These are phyloP conservation scores for Pachycephala philippinensis DNA, from an alignment of 2,113 vertebrate species.

Conservation along the genomic window DNA sequence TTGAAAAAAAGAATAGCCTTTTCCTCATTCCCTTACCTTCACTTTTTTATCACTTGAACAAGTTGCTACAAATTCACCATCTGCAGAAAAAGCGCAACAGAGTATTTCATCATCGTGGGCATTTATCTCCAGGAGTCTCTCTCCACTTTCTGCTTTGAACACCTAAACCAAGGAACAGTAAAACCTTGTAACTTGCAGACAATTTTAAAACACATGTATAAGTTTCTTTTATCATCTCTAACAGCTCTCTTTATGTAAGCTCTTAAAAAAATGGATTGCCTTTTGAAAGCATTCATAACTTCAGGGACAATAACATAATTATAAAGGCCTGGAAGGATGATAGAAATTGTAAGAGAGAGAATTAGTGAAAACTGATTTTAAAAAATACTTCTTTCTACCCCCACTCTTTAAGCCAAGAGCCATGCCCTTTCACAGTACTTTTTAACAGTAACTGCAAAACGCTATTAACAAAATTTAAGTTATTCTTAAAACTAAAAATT, in stretches of 20 bases:
- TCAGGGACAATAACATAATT: neutral
- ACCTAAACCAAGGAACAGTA: slow-evolving; percentile 73
- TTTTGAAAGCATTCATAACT: neutral
- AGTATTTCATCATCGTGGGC: slow-evolving; percentile 93
- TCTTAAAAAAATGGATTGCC: neutral
- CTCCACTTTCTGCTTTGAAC: slow-evolving; percentile 89
- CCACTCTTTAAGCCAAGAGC: neutral
- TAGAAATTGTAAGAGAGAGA: neutral
- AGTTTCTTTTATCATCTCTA: neutral
- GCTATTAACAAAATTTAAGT: neutral
- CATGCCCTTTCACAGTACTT: neutral
- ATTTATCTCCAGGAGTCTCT: slow-evolving; percentile 83
- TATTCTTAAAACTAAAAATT: neutral
- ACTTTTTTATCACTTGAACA: slow-evolving; percentile 92
- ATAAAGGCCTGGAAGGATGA: neutral
- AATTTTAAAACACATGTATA: neutral
- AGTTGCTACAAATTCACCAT: slow-evolving; percentile 85
- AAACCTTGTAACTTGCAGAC: neutral
- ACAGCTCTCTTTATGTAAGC: neutral
- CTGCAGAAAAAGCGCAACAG: slow-evolving; percentile 89
- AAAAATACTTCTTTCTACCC: neutral
- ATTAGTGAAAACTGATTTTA: neutral
- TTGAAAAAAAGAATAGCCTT: neutral
- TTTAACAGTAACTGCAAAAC: neutral
- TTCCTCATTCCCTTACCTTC: slow-evolving; percentile 74